Evolutionary conservation across 2,888 invertebrate species (phyloP), one percentile per base, ranked within the genome.

Genomic region (Autographa pulchrina): DNA sequence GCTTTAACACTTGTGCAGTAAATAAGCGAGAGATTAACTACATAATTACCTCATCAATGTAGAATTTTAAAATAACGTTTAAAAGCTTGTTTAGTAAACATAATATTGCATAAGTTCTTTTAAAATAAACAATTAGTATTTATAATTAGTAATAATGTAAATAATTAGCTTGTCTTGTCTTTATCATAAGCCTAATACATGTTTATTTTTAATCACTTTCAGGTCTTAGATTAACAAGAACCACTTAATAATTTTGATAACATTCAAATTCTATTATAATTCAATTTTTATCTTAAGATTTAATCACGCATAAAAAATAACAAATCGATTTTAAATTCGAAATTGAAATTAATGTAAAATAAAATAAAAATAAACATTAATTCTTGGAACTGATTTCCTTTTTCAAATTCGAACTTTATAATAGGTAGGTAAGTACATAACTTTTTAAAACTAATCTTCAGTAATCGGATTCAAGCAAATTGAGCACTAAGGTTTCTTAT

Each of bases 1-100:
- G 32, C 61, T 74, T 54, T 25, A 25, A 25, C 25, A 41, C 48
- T 7, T 64, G 52, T 14, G 35, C 41, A 25, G 60, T 77, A 54
- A 62, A 43, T 38, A 14, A 20, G n/a, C 41, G 8, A 75, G 35
- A 65, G 38, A 63, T 8, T 2, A 18, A 48, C 0, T 11, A 38
- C 9, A 38, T 3, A 38, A 38, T 38, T 38, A 38, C 38, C 11
- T 38, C 7, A 38, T 62, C 38, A 56, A 32, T 31, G 38, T 69
- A 52, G 59, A 38, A 11, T 38, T 4, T 7, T 0, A 38, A 38
- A 25, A 25, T 25, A 25, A 25, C 3, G 25, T 25, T 25, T 25
- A 25, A 25, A 1, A 25, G 25, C 25, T 25, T 25, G 25, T 25
- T 25, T 25, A 25, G 3, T 25, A 25, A 2, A 25, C 2, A 25